Base-by-base conservation (phyloP, 2,888 invertebrate species). In the Priapulus caudatus region DNA sequence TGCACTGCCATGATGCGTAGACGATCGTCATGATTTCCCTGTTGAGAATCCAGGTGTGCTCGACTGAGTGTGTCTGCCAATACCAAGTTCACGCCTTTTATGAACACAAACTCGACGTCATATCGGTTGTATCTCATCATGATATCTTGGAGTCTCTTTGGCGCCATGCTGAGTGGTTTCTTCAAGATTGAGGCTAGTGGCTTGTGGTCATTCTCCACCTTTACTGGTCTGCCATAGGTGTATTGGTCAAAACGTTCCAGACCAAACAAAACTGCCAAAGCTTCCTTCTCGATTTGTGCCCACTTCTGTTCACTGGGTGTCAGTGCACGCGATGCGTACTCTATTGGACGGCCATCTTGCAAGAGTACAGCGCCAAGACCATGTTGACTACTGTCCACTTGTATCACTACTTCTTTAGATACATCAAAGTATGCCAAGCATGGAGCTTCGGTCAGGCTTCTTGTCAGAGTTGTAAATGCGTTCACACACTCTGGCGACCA, bases 241-340 rank as follows among this genome's bases (percentile, higher is more conserved):
- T 60, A 61, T 45, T 58, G 59, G 50, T 59, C 53, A 46, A 60
- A 60, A 15, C 56, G 51, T 23, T 60, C 59, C 2, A 57, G 54
- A 4, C 57, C 57, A 54, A 47, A 60, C 4, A 60, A 43, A 1
- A 57, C 48, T 1, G 55, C 20, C 16, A 56, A 24, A n/a, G n/a
- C n/a, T n/a, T n/a, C n/a, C n/a, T n/a, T n/a, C n/a, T n/a, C n/a
- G n/a, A n/a, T n/a, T n/a, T 51, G 51, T 2, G 51, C 51, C 50
- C 51, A 51, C 23, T 51, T 51, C 3, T 48, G 52, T 23, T 51
- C 51, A 2, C 48, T 23, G 3, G 2, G 3, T 10, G 50, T 33
- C 5, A 51, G 51, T 3, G 51, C 18, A 4, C 47, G 52, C 3
- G 51, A 51, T 23, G 51, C 51, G 43, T 51, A 51, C 20, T 51